Evolutionary conservation across 1,140 invertebrate genomes (phyloP).

Genomic region (Penaeus indicus): DNA sequence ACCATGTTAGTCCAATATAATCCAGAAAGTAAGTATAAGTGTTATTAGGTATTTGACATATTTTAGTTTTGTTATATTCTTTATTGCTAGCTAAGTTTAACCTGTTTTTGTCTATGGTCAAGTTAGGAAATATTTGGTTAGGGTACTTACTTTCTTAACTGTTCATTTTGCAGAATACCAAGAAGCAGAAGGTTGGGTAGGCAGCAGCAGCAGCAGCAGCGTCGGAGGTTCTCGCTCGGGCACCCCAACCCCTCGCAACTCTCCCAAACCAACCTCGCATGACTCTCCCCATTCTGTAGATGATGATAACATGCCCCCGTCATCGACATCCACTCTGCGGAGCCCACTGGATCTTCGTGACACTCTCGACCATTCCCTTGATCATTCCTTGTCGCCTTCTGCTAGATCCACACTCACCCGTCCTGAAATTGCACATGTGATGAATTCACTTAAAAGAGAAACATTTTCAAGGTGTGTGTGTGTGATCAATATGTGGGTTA

Average conservation of each 20-base stretch:
- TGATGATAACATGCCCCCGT: conserved; percentile 73
- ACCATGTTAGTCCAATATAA: conserved; percentile 97
- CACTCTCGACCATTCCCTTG: conserved; percentile 70
- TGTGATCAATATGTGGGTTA: background rate
- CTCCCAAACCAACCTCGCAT: conserved; percentile 55
- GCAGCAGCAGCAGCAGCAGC: conserved; percentile 73
- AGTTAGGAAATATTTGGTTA: background rate
- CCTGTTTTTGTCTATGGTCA: background rate
- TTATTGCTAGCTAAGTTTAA: background rate
- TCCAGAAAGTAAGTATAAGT: conserved; percentile 79
- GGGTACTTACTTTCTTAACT: background rate
- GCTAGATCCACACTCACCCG: conserved; percentile 73
- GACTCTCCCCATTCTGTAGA: conserved; percentile 48
- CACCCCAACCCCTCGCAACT: conserved; percentile 64
- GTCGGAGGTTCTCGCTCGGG: conserved; percentile 56
- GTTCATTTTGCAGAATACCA: conserved; percentile 76
- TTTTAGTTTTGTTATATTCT: background rate
- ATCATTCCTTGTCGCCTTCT: conserved; percentile 71
- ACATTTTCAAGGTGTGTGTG: conserved; percentile 62
- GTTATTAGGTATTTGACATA: background rate
- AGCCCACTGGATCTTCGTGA: conserved; percentile 65
- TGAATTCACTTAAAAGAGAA: conserved; percentile 65
- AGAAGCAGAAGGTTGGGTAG: conserved; percentile 78
- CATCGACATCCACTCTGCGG: conserved; percentile 67
- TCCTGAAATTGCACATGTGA: conserved; percentile 69